Evolutionary conservation across 1,140 invertebrate species (phyloP).

Genomic region (Hyles euphorbiae): DNA sequence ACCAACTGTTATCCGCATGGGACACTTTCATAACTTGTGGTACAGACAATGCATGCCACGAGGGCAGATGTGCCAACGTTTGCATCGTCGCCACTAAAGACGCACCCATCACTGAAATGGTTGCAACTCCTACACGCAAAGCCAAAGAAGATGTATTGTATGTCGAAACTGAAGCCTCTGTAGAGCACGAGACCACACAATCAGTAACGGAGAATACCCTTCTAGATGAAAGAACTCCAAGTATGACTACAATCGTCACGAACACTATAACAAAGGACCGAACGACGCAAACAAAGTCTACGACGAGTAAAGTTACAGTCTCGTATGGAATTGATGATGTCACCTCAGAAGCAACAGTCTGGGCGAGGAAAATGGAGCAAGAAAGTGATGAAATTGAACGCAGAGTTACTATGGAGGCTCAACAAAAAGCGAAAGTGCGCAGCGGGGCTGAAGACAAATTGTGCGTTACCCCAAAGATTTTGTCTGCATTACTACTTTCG

Average conservation of each 20-base stretch:
- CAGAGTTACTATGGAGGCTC: slow-evolving; percentile 39
- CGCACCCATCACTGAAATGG: background rate
- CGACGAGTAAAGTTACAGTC: slow-evolving; percentile 27
- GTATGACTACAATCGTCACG: slow-evolving; percentile 4
- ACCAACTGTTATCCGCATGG: slow-evolving; percentile 47
- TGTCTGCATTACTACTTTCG: too few relatives aligned
- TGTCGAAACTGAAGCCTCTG: background rate
- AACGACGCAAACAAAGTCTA: slow-evolving; percentile 9
- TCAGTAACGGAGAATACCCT: background rate
- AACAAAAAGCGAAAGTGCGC: slow-evolving; percentile 24
- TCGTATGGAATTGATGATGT: too few relatives aligned
- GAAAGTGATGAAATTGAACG: slow-evolving; percentile 23
- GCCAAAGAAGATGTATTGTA: background rate
- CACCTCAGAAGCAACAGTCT: too few relatives aligned
- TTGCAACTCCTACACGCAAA: too few relatives aligned
- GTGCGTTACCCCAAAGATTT: slow-evolving; percentile 8
- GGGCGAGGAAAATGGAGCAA: slow-evolving; percentile 18
- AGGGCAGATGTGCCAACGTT: slow-evolving; percentile 34
- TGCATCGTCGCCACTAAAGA: slow-evolving; percentile 48
- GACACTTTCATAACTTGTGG: slow-evolving; percentile 48
- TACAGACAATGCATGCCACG: slow-evolving; percentile 38
- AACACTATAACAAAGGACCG: background rate
- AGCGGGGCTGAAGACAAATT: slow-evolving; percentile 15
- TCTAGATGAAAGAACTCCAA: slow-evolving; percentile 3
- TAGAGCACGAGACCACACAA: background rate